Conservation (phyloP, 2,113 vertebrate species). For the Labeo catla region DNA sequence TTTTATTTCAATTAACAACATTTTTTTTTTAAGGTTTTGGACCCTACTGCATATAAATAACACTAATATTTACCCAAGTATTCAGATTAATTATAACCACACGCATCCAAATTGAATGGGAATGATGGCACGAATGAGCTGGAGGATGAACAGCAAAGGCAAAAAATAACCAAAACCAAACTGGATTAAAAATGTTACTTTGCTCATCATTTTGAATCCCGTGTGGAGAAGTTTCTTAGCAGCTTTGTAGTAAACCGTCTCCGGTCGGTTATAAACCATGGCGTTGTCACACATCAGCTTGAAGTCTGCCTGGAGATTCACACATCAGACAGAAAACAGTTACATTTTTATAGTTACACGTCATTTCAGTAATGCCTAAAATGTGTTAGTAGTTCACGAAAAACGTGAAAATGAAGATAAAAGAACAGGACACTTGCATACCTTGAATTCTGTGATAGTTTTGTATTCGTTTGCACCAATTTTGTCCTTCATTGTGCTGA, state of each 20-base stretch:
- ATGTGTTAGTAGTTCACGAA: not conserved
- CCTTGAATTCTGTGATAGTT: slow-evolving; percentile 98
- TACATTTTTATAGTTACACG: not conserved
- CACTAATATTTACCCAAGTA: not conserved
- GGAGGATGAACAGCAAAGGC: not conserved
- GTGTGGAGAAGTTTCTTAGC: slow-evolving; percentile 98
- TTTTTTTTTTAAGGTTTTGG: not conserved
- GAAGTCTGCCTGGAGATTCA: slow-evolving; percentile 88
- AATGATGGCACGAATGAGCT: not conserved
- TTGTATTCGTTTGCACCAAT: slow-evolving; percentile 93
- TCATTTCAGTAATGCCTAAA: not conserved
- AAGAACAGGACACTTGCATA: slow-evolving; percentile 54
- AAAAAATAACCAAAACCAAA: not conserved
- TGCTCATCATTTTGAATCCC: slow-evolving; percentile 99
- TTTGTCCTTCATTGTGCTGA: slow-evolving; percentile 98
- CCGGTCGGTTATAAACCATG: slow-evolving; percentile 98
- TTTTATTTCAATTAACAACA: no score
- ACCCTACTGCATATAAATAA: not conserved
- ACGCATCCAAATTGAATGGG: not conserved
- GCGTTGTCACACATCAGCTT: slow-evolving; percentile 99
- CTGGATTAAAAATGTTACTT: slow-evolving; percentile 79
- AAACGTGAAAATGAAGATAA: not conserved
- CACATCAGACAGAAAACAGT: not conserved
- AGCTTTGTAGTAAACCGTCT: slow-evolving; percentile 98
- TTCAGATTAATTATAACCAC: not conserved